Conservation (phyloP, 92 coral and sea anemone genomes). For the Actinernus sp. region DNA sequence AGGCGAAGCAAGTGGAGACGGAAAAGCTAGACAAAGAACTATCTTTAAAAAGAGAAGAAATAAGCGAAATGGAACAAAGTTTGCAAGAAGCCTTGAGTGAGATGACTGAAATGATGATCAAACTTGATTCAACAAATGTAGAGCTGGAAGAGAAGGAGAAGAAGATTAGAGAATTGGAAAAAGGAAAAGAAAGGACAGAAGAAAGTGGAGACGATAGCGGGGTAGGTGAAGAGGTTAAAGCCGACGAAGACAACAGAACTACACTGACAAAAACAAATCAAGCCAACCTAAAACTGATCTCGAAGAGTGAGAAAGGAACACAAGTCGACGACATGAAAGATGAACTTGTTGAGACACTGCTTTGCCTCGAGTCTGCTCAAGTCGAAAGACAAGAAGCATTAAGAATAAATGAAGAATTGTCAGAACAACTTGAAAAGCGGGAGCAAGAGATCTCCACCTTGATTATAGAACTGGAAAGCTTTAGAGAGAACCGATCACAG, state of each 20-base stretch:
- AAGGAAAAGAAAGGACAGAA: neutral
- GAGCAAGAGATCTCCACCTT: constrained; percentile 30
- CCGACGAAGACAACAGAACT: neutral
- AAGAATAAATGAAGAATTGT: constrained; percentile 33
- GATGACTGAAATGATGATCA: constrained; percentile 9
- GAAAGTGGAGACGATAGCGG: neutral
- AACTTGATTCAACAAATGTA: constrained; percentile 1
- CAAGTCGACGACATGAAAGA: constrained; percentile 17
- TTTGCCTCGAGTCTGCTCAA: constrained; percentile 21
- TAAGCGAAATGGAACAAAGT: constrained; percentile 36
- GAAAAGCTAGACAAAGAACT: constrained; percentile 59
- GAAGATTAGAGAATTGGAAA: neutral
- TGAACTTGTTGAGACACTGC: constrained; percentile 26
- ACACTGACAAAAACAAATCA: neutral
- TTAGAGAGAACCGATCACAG: neutral
- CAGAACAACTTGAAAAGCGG: constrained; percentile 28
- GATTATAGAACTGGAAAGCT: constrained; percentile 10
- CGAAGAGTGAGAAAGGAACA: constrained; percentile 1
- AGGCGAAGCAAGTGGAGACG: constrained; percentile 44
- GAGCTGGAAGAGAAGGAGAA: constrained; percentile 5
- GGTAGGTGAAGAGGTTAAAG: neutral
- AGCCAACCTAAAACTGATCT: too few species aligned
- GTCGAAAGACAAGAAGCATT: constrained; percentile 35
- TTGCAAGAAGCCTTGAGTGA: constrained; percentile 46
- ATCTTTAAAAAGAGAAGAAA: constrained; percentile 41